Evolutionary conservation across 2,797 vertebrate genomes (phyloP), one percentile per base, ranked within the genome.

Genomic region (Heteromormyrus szaboi): DNA sequence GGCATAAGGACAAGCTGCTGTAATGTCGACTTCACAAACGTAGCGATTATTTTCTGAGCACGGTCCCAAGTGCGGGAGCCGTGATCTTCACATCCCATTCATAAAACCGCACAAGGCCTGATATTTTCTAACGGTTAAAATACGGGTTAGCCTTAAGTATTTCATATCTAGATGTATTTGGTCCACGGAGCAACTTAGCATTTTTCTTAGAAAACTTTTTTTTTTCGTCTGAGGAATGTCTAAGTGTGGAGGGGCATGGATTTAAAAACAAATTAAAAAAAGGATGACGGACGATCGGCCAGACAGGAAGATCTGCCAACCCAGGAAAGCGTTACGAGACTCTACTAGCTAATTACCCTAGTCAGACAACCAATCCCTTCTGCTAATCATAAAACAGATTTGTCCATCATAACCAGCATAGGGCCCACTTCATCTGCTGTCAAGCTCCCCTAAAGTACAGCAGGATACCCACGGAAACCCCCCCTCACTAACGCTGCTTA

Each of bases 291-390:
- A 17, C 33, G 6, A 14, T 79, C 2, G 33, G 72, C 37, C 37
- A 44, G 17, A 44, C 19, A 83, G 37, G 44, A 53, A 22, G 25
- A 53, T 85, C 9, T 5, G 48, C n/a, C 44, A 51, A 25, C 68
- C 68, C 33, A 41, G 68, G 33, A 76, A 76, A 7, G 33, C 33
- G 14, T 17, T 17, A 19, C 2, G 33, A 37, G 19, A 17, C 22
- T 25, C 44, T 48, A 29, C 22, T 84, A 84, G 41, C 22, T 7
- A 41, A 37, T 59, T 65, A 46, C 41, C 54, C 81, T 91, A 88
- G 92, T 94, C 94, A 93, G 93, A 91, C 93, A 93, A 93, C 93
- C 93, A 91, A 94, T 96, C 95, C 95, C 91, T 95, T 96, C 95
- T 96, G 96, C 93, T 95, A 95, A 95, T 94, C 54, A 88, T 84